Conservation (phyloP, 2,113 vertebrate species). For the Hipposideros armiger region DNA sequence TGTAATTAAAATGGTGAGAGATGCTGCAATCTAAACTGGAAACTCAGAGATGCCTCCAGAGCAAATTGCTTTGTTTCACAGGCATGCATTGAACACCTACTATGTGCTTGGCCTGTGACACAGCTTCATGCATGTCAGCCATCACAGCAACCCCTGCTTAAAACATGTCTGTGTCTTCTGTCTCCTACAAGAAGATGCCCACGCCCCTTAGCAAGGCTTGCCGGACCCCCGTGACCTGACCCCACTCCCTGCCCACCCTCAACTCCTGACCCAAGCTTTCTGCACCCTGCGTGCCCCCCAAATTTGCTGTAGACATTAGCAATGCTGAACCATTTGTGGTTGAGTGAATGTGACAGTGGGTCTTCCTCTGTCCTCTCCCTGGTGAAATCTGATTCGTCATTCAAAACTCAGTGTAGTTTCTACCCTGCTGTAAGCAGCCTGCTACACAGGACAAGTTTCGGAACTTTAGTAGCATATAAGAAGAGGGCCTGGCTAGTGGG, state of each 20-base stretch:
- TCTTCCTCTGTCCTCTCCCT: background rate
- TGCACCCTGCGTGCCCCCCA: accelerated
- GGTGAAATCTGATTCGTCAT: accelerated
- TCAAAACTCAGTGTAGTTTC: background rate
- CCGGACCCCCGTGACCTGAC: accelerated
- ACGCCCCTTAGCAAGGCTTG: background rate
- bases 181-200: background rate
- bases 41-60: background rate
- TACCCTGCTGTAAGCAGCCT: background rate
- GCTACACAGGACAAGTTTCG: background rate
- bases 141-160: too few species aligned
- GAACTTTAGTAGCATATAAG: background rate
- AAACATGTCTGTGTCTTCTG: accelerated
- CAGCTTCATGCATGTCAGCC: accelerated
- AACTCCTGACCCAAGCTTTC: background rate
- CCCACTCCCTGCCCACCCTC: background rate
- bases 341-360: accelerated
- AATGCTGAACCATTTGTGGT: accelerated
- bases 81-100: background rate
- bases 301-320: background rate
- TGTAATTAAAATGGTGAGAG: background rate
- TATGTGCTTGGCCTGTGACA: background rate
- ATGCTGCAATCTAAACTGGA: background rate
- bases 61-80: background rate
- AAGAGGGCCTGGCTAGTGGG: accelerated